Conservation (phyloP, 2,113 vertebrate species). For the Indicator indicator region DNA sequence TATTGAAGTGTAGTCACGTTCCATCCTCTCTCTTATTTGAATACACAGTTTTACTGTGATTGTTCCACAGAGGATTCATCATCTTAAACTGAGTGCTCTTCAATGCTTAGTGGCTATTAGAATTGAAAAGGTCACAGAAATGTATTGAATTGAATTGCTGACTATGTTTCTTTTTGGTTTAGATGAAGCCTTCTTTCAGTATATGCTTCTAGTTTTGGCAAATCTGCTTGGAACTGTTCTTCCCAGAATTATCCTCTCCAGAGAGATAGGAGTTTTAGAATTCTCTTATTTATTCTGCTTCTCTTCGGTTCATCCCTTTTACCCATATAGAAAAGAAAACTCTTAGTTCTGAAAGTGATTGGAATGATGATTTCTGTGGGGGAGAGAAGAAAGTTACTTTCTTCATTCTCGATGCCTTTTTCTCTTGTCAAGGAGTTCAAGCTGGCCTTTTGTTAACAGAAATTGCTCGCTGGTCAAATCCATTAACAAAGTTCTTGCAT, state of each 20-base stretch:
- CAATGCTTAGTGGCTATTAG: neutral
- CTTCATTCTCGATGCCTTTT: neutral
- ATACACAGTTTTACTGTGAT: neutral
- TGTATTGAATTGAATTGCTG: neutral
- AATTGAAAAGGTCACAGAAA: neutral
- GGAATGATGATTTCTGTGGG: neutral
- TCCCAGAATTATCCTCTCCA: neutral
- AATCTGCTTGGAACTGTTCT: conserved; percentile 6
- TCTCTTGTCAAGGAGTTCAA: conserved; percentile 14
- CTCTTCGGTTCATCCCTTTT: neutral
- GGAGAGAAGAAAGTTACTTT: neutral
- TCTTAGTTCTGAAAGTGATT: neutral
- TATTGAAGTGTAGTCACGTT: neutral
- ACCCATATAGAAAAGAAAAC: neutral
- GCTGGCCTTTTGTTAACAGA: conserved; percentile 32
- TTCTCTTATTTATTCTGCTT: neutral
- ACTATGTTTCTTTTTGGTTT: neutral
- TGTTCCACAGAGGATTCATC: neutral
- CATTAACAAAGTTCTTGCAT: neutral
- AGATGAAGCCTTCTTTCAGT: neutral
- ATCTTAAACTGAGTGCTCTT: neutral
- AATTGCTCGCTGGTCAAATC: conserved; percentile 38
- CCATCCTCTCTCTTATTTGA: neutral
- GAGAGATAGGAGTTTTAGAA: neutral
- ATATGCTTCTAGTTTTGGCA: neutral